Evolutionary conservation across 2,797 vertebrate species (phyloP), one percentile per base, ranked within the genome.

Genomic region (Halcyon badia): DNA sequence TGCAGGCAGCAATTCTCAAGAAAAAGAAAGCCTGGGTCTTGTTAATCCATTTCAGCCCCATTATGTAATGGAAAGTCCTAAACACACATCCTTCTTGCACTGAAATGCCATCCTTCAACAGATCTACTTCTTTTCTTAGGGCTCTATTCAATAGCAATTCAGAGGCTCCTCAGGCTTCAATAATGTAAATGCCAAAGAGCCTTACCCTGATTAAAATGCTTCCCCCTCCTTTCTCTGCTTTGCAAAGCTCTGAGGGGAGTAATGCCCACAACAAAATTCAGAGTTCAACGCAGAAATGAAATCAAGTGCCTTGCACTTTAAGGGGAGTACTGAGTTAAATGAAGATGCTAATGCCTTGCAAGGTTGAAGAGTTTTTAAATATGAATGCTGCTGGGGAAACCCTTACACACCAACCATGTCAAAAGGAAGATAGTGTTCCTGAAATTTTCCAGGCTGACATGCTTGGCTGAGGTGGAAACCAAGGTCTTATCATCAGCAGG

Each of bases 11-110:
- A 97, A 90, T 97, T 97, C 97, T 97, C 93, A 95, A 96, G 95
- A 73, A 97, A 94, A 97, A 97, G 96, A 97, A 97, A 94, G 92
- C 93, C 82, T 95, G 78, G 82, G 94, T 91, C 91, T 96, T 97
- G 94, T 97, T 97, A 98, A 98, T 96, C 85, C 97, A 95, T 94
- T 95, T 94, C 91, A 92, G 96, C 57, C 79, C 81, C 80, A 95
- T 97, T 97, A 97, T 97, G 96, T 94, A 97, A 97, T 90, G 94
- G 97, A 96, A 98, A 98, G 87, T 89, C 94, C 96, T 97, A 96
- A 97, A 96, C 80, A 92, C 83, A 95, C 64, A 60, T 87, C 83
- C 71, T 95, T 97, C 92, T 95, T 97, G 90, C 95, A 96, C 96
- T 93, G 94, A 73, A 94, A 75, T 87, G 44, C 64, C 26, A 10